Evolutionary conservation across 2,888 invertebrate genomes (phyloP), one percentile per base, ranked within the genome.

Genomic region (Tipula unca): DNA sequence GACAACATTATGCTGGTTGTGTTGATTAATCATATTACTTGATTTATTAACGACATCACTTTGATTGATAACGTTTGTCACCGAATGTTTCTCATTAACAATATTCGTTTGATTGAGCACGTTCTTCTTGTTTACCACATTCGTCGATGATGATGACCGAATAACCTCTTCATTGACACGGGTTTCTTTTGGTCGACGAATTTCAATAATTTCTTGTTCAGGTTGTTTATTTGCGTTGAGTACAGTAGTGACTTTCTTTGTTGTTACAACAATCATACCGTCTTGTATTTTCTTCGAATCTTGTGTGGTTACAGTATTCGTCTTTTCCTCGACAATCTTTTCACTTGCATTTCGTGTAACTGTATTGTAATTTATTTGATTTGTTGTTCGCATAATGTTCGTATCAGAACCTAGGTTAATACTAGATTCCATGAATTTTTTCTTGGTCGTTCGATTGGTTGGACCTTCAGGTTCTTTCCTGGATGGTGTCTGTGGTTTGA

Each of bases 361-460:
- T 0, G 92, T 91, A 86, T 92, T 92, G 88, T 92, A 94, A 88
- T 93, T 93, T 86, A 92, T 91, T 89, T 94, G 93, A 89, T 93
- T 93, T 0, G 93, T 93, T 4, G 93, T 93, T 87, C 91, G 92
- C 89, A 92, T 92, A 13, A 90, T 89, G 0, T 91, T 89, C 0
- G 89, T 91, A 87, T 94, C 94, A 87, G 92, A 92, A 1, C 94
- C 94, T 25, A 94, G 89, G 8, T 91, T 92, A 86, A 95, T 93
- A 86, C 94, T 94, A 0, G 95, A 95, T 90, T 95, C 94, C 90
- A 94, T 93, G 88, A 95, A 93, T 17, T 92, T 92, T 87, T 93
- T 91, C 86, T 92, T 93, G 86, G 93, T 93, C 20, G 92, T 91
- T 6, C 92, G 91, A 89, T 90, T 92, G 87, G 92, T 92, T 36